Conservation (phyloP, 2,113 vertebrate species). For the Lipophrys pholis region DNA sequence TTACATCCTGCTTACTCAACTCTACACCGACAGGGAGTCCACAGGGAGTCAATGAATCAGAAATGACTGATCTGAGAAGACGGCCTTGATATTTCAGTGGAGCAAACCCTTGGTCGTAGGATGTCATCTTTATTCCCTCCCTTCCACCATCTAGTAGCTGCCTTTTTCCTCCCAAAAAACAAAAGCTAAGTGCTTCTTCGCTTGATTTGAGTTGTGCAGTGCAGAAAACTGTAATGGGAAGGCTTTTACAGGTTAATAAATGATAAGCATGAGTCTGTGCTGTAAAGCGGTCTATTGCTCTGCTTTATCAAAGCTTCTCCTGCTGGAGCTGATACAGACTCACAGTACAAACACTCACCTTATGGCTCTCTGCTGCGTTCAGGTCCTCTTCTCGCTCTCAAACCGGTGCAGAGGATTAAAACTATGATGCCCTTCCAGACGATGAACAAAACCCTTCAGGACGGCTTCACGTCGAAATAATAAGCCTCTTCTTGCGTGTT, state of each 20-base stretch:
- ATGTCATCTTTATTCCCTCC: not conserved
- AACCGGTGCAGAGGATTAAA: not conserved
- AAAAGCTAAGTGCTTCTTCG: not conserved
- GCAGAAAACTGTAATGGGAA: not conserved
- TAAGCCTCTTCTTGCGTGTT: conserved; percentile 3
- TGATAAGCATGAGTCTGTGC: not conserved
- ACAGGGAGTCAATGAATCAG: not conserved
- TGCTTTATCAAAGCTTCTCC: not conserved
- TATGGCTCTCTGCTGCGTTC: not conserved
- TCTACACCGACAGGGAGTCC: too few species aligned
- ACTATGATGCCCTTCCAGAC: too few species aligned
- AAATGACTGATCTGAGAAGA: not conserved
- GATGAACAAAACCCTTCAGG: too few species aligned
- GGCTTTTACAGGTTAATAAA: conserved; percentile 26
- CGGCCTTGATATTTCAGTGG: not conserved
- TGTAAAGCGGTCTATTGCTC: not conserved
- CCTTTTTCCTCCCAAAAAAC: not conserved
- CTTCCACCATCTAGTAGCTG: not conserved
- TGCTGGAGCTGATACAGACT: not conserved
- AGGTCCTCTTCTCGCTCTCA: not conserved
- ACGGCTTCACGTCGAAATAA: not conserved
- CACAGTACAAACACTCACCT: conserved; percentile 48
- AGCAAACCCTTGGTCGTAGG: not conserved
- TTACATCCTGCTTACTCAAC: conserved; percentile 33
- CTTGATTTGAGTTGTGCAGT: not conserved